Evolutionary conservation across 2,888 invertebrate species (phyloP).

Genomic region (Villa cingulata): DNA sequence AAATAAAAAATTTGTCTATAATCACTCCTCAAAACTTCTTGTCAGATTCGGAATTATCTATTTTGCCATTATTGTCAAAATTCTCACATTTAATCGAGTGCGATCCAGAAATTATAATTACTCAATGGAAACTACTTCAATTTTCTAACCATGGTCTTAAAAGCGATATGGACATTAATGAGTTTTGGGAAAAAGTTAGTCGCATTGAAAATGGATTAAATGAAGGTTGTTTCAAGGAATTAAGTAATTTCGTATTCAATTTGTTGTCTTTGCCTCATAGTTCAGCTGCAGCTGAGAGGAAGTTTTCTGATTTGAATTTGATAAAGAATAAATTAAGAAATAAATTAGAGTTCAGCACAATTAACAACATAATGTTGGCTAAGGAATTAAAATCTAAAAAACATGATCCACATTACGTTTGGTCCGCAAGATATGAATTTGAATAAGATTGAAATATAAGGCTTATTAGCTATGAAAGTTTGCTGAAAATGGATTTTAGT

Average conservation of each 20-base stretch:
- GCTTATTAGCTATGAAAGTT: no score
- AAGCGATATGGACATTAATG: neutral
- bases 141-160: no score
- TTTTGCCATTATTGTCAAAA: neutral
- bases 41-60: no score
- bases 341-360: neutral
- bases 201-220: neutral
- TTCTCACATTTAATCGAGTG: slow-evolving; percentile 5
- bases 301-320: neutral
- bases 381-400: neutral
- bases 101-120: neutral
- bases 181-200: slow-evolving; percentile 2
- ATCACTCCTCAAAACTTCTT: neutral
- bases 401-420: no score
- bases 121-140: slow-evolving; percentile 3
- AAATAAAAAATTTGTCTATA: neutral
- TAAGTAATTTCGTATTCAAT: neutral
- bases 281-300: neutral
- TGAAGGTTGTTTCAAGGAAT: slow-evolving; percentile 1
- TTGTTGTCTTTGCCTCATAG: neutral
- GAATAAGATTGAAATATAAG: no score
- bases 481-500: no score
- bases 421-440: no score
- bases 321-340: neutral
- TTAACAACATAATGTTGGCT: neutral